Percentiles rank a stretch among this genome's conserved stretches.
Conservation (phyloP, 2,888 invertebrate genomes). For the Drosophila nigricruria region DNA sequence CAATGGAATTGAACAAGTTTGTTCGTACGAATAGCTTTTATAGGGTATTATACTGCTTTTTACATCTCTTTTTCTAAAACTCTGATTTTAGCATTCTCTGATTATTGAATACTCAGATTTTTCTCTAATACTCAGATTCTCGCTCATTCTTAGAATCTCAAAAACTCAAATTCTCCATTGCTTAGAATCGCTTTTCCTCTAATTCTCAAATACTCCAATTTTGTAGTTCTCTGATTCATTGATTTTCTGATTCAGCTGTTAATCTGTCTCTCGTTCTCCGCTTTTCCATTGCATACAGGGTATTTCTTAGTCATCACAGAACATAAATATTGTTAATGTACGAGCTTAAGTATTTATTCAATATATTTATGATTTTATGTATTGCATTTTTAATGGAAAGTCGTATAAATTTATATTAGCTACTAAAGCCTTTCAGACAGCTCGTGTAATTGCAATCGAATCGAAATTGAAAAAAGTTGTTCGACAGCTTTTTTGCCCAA, state of each 20-base stretch:
- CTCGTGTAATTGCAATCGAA: not conserved
- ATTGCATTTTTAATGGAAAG: not conserved
- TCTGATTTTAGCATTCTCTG: too few relatives aligned
- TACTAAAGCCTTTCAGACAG: not conserved
- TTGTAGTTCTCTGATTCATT: not conserved
- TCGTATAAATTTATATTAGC: not conserved
- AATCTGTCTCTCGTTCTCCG: not conserved
- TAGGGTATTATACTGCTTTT: too few relatives aligned
- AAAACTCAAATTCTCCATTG: not conserved
- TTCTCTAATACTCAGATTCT: too few relatives aligned
- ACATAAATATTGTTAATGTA: too few relatives aligned
- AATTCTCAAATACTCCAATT: not conserved
- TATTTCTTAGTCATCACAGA: not conserved
- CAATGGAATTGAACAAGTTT: too few relatives aligned
- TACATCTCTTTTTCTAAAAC: too few relatives aligned
- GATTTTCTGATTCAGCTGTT: not conserved
- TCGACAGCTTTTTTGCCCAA: not conserved
- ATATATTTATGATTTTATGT: not conserved
- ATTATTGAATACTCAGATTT: too few relatives aligned
- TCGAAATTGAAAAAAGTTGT: not conserved
- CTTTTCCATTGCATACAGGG: not conserved
- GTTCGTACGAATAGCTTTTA: too few relatives aligned
- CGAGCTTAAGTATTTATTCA: not conserved
- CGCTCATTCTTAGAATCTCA: too few relatives aligned
- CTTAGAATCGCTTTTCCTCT: not conserved